Conservation (phyloP, 2,888 invertebrate species). For the Chloroclystis v-ata region DNA sequence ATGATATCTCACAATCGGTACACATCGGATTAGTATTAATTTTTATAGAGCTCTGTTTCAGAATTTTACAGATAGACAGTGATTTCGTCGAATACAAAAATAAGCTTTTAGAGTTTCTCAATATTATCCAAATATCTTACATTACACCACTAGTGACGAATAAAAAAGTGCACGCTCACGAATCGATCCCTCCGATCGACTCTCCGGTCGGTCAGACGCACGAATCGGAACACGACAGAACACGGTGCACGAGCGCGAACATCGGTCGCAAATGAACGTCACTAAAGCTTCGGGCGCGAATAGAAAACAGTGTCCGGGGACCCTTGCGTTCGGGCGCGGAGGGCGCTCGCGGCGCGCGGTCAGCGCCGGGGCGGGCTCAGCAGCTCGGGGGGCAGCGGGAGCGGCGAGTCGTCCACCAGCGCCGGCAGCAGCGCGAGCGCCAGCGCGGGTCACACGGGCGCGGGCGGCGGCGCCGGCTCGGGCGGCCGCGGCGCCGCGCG, state of each 20-base stretch:
- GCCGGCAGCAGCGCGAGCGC: slow-evolving; percentile 76
- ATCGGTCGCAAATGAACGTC: slow-evolving; percentile 72
- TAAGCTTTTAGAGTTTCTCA: slow-evolving; percentile 75
- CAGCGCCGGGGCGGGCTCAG: slow-evolving; percentile 70
- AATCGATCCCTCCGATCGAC: slow-evolving; percentile 58
- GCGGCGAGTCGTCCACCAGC: slow-evolving; percentile 71
- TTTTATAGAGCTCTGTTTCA: slow-evolving; percentile 56
- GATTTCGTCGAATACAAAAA: slow-evolving; percentile 75
- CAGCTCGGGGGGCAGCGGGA: slow-evolving; percentile 73
- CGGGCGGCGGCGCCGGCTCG: slow-evolving; percentile 87
- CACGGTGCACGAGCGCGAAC: slow-evolving; percentile 61
- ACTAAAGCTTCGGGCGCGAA: slow-evolving; percentile 72
- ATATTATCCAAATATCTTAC: slow-evolving; percentile 70
- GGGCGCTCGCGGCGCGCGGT: slow-evolving; percentile 67
- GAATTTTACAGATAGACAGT: slow-evolving; percentile 70
- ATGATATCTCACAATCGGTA: slow-evolving; percentile 64
- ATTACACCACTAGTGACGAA: slow-evolving; percentile 69
- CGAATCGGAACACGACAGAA: slow-evolving; percentile 51
- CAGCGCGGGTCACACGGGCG: slow-evolving; percentile 79
- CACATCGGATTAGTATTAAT: slow-evolving; percentile 36
- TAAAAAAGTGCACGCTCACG: slow-evolving; percentile 64
- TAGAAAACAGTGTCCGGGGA: slow-evolving; percentile 64
- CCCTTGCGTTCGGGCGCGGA: neutral
- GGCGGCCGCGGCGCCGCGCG: slow-evolving; percentile 93
- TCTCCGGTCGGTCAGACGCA: slow-evolving; percentile 54